Evolutionary conservation across 2,888 invertebrate species (phyloP), one percentile per base, ranked within the genome.

Genomic region (Hirtodrosophila histrioides): DNA sequence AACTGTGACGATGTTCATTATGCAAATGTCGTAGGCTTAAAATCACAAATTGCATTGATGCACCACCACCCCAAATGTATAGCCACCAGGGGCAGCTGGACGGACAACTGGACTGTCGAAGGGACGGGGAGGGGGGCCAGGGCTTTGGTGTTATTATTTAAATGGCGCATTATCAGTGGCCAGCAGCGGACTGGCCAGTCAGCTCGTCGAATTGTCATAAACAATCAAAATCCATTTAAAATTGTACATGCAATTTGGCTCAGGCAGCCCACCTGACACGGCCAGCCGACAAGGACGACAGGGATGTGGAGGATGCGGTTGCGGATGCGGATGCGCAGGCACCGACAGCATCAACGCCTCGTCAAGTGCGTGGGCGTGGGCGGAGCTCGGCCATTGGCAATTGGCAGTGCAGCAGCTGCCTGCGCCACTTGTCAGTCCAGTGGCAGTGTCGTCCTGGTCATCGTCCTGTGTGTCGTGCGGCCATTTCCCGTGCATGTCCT

Each of bases 191-290:
- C 61, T 69, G 78, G 63, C 79, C 82, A 86, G 83, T 86, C 81
- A 72, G 69, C 72, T 83, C 75, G 74, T 84, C 74, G 79, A 87
- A 87, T 85, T 78, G 81, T 87, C 89, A 85, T 89, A 86, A 89
- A 89, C 89, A 89, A 89, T 89, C 89, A 89, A 90, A 89, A 88
- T 85, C 90, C 89, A 90, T 89, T 89, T 88, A 81, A 88, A 88
- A 88, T 87, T 80, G 76, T 84, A 80, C 86, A 86, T 87, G 78
- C 80, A 76, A 88, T 83, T 88, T 83, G 86, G 76, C 44, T 43
- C 37, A 44, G n/a, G 55, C 31, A 23, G 46, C 48, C 45, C 68
- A 75, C 69, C 76, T 74, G 73, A 58, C 55, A 70, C n/a, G 48
- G 45, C 6, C 51, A 54, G 46, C 44, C 36, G 48, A 55, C 56